Evolutionary conservation across 2,797 vertebrate genomes (phyloP), one percentile per base, ranked within the genome.

Genomic region (Eulemur albifrons): DNA sequence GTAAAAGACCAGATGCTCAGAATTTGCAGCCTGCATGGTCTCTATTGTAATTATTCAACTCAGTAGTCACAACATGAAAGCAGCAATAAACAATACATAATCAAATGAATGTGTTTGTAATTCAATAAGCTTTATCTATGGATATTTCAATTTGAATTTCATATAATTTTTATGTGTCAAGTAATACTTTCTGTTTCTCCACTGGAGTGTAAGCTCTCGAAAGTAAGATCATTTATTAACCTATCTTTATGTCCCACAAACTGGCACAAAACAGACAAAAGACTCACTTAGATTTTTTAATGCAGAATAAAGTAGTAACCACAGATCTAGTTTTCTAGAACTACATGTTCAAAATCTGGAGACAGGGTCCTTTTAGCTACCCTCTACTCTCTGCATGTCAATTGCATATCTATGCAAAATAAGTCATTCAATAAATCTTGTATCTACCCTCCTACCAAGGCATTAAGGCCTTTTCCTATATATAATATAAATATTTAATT

Each of bases 401-500:
- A 8, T 43, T 86, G 11, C 17, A 91, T 77, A 45, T 73, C n/a
- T 59, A 45, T 52, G 30, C 59, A 80, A 95, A 94, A 54, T 38
- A 20, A 95, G 13, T 75, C 52, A 95, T 13, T 76, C 59, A 72
- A 50, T 70, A 85, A 88, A 20, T 57, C 50, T 40, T 88, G 4
- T 38, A 72, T 88, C 65, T 30, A 32, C 11, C 65, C 12, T 72
- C 43, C 27, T 73, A 83, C 32, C 30, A 83, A 90, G 94, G 90
- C 95, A 93, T 96, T 97, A 96, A 96, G 63, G n/a, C 23, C 14
- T 10, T 59, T 77, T 88, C 65, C 72, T 92, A 84, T 75, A 84
- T 40, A 61, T 50, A 69, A 50, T 27, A 95, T 97, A 96, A 97
- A 98, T 97, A 97, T 97, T 97, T 97, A 97, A 97, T 96, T 92